Evolutionary conservation across 35 echinoderm and acorn worm species (phyloP).

Genomic region (Stichopus chloronotus): DNA sequence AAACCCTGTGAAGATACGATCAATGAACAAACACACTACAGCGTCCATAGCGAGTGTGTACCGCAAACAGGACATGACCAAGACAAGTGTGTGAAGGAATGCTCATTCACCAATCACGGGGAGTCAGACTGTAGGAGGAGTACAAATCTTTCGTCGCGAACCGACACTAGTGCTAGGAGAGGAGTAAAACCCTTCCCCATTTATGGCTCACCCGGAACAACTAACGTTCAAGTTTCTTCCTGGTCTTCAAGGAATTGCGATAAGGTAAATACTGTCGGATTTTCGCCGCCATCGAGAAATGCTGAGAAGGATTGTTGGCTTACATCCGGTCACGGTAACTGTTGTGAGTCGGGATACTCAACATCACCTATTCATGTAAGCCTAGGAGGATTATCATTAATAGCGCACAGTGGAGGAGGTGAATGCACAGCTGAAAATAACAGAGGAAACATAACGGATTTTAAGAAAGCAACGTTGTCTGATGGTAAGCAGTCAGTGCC

Average conservation of each 20-base stretch:
- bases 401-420: slow-evolving; percentile 5
- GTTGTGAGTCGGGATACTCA: slow-evolving; percentile 22
- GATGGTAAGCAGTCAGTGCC: slow-evolving; percentile 13
- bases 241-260: slow-evolving; percentile 29
- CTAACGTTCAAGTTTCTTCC: background rate
- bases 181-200: slow-evolving; percentile 48
- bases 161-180: background rate
- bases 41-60: slow-evolving; percentile 1
- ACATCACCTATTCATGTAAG: slow-evolving; percentile 51
- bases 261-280: slow-evolving; percentile 61
- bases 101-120: slow-evolving; percentile 28
- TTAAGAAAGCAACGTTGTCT: background rate
- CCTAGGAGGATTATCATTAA: slow-evolving; percentile 24
- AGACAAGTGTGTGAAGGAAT: slow-evolving; percentile 28
- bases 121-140: background rate
- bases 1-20: slow-evolving; percentile 53
- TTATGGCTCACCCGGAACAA: slow-evolving; percentile 35
- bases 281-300: slow-evolving; percentile 56
- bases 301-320: slow-evolving; percentile 30
- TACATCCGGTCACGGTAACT: slow-evolving; percentile 33
- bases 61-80: slow-evolving; percentile 50
- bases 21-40: slow-evolving; percentile 39
- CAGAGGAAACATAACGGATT: slow-evolving; percentile 52
- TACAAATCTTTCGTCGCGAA: slow-evolving; percentile 38
- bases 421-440: slow-evolving; percentile 12